Percentiles rank a stretch among this genome's conserved stretches.
phyloP scores from a whole-genome alignment of 2,113 vertebrate species.

The Hydropotes inermis region DNA sequence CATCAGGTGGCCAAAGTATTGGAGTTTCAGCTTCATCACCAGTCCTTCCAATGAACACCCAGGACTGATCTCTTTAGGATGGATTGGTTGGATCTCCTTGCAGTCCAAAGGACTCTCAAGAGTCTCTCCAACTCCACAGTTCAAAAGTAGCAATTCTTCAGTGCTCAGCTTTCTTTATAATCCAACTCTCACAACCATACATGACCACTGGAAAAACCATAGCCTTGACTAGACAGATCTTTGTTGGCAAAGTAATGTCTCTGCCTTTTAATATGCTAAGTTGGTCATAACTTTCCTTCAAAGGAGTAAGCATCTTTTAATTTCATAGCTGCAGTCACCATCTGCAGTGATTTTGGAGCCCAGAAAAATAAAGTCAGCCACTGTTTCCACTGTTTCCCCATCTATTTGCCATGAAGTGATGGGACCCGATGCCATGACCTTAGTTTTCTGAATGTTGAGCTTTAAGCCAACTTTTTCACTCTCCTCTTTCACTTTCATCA shows the following conservation, averaged over 20 bases:
- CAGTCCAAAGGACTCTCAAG: neutral
- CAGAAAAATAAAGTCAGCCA: neutral
- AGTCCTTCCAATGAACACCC: neutral
- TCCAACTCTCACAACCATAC: neutral
- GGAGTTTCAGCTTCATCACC: neutral
- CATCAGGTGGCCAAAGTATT: neutral
- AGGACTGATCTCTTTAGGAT: neutral
- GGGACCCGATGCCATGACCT: neutral
- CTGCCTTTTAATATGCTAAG: neutral
- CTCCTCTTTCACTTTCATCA: neutral
- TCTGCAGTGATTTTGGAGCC: neutral
- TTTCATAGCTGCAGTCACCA: neutral
- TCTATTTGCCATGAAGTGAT: neutral
- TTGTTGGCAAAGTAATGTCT: neutral
- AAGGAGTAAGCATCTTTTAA: neutral
- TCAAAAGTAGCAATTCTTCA: neutral
- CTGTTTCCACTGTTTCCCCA: neutral
- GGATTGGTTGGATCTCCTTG: neutral
- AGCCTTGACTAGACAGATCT: neutral
- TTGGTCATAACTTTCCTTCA: neutral
- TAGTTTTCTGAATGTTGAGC: neutral
- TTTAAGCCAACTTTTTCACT: neutral
- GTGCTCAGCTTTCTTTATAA: neutral
- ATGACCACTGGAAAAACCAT: neutral
- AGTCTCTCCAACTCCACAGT: neutral